Evolutionary conservation across 2,888 invertebrate species (phyloP), one percentile per base, ranked within the genome.

Genomic region (Dynastes grantii): DNA sequence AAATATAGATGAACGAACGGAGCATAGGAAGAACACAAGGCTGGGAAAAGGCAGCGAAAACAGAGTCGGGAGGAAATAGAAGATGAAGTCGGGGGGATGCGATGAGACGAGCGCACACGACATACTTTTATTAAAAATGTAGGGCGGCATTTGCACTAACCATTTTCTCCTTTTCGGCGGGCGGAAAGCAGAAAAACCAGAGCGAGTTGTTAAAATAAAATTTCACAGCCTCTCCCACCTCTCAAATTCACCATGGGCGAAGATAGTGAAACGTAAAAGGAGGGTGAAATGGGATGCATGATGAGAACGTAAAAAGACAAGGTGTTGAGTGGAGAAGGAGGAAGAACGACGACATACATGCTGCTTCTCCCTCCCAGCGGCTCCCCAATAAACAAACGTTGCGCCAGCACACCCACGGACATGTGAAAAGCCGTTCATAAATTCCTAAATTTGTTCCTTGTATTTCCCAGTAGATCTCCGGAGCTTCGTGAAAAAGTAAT

Each of bases 1-100:
- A 83, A 84, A 83, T 83, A 84, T 84, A 81, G 80, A 84, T 83
- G 81, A 78, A 78, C 68, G 51, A 63, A 68, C 29, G 68, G 49
- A 8, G 45, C 11, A 11, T 45, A 51, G 67, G 45, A 76, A 76
- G 45, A 67, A 49, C 22, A 27, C 13, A 49, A 49, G 67, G 27
- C 40, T n/a, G 16, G 9, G 65, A 6, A 27, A 45, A 9, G 27
- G 45, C 22, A 49, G 45, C 27, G 8, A 45, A 45, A 16, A 27
- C 22, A 49, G 1, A n/a, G 22, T 16, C 22, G 9, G 11, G 58
- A 8, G 16, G 58, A 58, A 53, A 40, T 9, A 22, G 11, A 37
- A 29, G 37, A 55, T 22, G 51, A 32, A 58, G 55, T 37, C 22
- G 22, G 37, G 32, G 67, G 27, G 49, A 29, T 40, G 40, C 40